Evolutionary conservation across 2,888 invertebrate genomes (phyloP), one percentile per base, ranked within the genome.

Genomic region (Pristionchus arcanus): DNA sequence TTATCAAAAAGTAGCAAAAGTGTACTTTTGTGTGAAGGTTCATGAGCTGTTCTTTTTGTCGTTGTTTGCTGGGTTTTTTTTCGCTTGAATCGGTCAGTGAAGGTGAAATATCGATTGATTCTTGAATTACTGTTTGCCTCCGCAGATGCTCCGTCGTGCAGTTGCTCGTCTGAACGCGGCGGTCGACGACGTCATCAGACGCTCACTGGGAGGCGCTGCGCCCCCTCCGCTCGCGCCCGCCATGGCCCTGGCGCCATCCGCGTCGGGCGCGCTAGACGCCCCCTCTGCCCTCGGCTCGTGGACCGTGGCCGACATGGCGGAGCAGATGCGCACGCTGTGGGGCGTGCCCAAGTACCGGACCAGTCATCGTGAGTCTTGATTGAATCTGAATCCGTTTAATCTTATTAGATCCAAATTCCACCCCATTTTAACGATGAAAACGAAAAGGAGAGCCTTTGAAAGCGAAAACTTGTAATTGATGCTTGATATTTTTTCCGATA

Each of bases 341-440:
- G 94, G 94, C 34, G 94, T 94, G 21, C 94, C 94, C 37, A 94
- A 94, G 90, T 93, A 91, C 89, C 86, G 94, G 59, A 94, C 94
- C 2, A 92, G 93, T 85, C 93, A 94, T 90, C 92, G 94, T 94
- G 84, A 90, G 91, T 81, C 21, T 13, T 15, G 42, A 49, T 49
- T 49, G 13, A n/a, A n/a, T n/a, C n/a, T n/a, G n/a, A n/a, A n/a
- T n/a, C n/a, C n/a, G n/a, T n/a, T n/a, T n/a, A n/a, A n/a, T n/a
- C n/a, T n/a, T n/a, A n/a, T n/a, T n/a, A n/a, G n/a, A n/a, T n/a
- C n/a, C n/a, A n/a, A n/a, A n/a, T n/a, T n/a, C n/a, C n/a, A n/a
- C n/a, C n/a, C 42, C 42, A 42, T 5, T 42, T 42, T 42, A 9
- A 3, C 9, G 9, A 5, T 42, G 42, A 42, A 42, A 42, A 42